A percentile compares a stretch with the other conserved stretches of the same genome.
phyloP scores from a whole-genome alignment of 92 coral and sea anemone species.

The Phenganax subtilis region DNA sequence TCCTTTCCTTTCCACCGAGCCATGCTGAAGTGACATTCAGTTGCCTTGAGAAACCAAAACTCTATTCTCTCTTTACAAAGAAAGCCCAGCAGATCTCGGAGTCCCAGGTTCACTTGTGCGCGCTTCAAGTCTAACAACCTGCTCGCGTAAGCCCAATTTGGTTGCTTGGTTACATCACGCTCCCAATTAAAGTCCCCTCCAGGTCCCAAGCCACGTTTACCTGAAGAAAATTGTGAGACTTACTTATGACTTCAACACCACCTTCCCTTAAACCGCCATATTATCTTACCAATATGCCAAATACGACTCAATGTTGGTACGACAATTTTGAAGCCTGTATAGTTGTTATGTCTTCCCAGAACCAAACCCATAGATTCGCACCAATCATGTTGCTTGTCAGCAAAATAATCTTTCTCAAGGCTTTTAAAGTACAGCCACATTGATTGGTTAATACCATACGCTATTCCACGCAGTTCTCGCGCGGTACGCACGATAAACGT shows the following conservation, averaged over 20 bases:
- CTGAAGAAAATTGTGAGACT: neutral
- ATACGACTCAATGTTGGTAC: constrained; percentile 89
- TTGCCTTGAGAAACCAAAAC: constrained; percentile 8
- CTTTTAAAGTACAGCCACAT: constrained; percentile 85
- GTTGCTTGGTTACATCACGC: constrained; percentile 15
- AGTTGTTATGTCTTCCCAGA: constrained; percentile 36
- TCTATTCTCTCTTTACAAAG: constrained; percentile 36
- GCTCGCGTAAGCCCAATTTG: constrained; percentile 39
- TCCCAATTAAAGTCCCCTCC: constrained; percentile 29
- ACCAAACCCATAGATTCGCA: constrained; percentile 76
- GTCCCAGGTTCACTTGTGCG: constrained; percentile 40
- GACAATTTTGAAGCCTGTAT: constrained; percentile 36
- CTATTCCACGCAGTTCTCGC: constrained; percentile 76
- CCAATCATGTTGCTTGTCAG: constrained; percentile 77
- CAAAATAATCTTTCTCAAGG: constrained; percentile 67
- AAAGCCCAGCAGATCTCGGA: constrained; percentile 44
- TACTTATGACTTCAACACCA: neutral
- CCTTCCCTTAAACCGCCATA: neutral
- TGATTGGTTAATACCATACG: constrained; percentile 80
- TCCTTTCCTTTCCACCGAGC: constrained; percentile 28
- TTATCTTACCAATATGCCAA: constrained; percentile 79
- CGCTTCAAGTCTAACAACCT: constrained; percentile 35
- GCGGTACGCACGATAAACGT: constrained; percentile 81
- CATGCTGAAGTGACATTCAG: neutral
- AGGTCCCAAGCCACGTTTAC: constrained; percentile 35